These are phyloP conservation scores for Drosophila setifemur DNA, from an alignment of 1,140 invertebrate genomes.

Conservation along the genomic window DNA sequence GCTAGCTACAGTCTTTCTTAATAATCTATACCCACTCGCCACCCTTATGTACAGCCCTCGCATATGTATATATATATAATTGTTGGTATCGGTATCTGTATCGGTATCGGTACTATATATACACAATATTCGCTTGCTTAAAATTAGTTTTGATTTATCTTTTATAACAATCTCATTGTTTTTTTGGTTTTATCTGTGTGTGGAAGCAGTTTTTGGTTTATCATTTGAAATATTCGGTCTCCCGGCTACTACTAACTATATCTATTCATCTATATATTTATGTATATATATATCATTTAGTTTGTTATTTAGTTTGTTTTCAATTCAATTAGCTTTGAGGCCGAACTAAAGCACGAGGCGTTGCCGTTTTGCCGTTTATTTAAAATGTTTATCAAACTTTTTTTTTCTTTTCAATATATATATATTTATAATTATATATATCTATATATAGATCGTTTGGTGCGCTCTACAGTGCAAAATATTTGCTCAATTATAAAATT, in stretches of 20 bases:
- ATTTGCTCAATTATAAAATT: conserved; percentile 76
- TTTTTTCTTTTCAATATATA: conserved; percentile 15
- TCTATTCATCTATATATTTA: conserved; percentile 13
- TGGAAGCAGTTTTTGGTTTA: conserved; percentile 59
- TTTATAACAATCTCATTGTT: conserved; percentile 68
- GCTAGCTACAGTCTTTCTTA: conserved; percentile 77
- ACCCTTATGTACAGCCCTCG: conserved; percentile 38
- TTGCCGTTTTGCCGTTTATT: conserved; percentile 33
- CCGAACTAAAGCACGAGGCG: conserved; percentile 56
- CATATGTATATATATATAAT: conserved; percentile 12
- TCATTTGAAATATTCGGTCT: conserved; percentile 26
- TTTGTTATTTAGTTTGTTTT: conserved; percentile 18
- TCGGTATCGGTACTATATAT: conserved; percentile 27
- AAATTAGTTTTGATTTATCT: conserved; percentile 49
- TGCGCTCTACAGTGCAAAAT: conserved; percentile 77
- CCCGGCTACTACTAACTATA: conserved; percentile 32
- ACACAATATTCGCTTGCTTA: conserved; percentile 41
- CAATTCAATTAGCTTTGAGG: conserved; percentile 49
- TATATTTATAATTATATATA: conserved; percentile 21
- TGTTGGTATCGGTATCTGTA: conserved; percentile 23
- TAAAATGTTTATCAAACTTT: conserved; percentile 64
- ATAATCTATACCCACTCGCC: conserved; percentile 45
- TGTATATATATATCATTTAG: conserved; percentile 14
- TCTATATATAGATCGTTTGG: conserved; percentile 38
- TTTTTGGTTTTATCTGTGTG: conserved; percentile 30